Evolutionary conservation across 2,888 invertebrate species (phyloP).

Genomic region (Trichopria drosophilae): DNA sequence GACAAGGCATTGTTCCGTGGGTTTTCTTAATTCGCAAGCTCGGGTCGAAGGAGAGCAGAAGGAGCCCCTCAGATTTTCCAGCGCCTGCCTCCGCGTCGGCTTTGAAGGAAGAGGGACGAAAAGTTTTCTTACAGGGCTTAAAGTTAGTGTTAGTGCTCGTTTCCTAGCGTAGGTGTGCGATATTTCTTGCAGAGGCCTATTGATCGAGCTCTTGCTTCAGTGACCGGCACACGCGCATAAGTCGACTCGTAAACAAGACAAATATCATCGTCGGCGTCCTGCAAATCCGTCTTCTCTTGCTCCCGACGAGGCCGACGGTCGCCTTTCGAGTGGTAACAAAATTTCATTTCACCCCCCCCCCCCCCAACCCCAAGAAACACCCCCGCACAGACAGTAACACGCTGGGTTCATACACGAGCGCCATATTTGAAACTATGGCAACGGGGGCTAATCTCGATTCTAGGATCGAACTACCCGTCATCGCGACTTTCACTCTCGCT

Average conservation of each 20-base stretch:
- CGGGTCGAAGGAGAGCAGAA: too few species aligned
- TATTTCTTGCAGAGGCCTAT: conserved; percentile 38
- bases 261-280: conserved; percentile 56
- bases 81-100: too few species aligned
- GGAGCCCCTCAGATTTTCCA: too few species aligned
- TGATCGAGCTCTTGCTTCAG: conserved; percentile 27
- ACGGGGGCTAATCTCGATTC: conserved; percentile 29
- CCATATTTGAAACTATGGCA: conserved; percentile 39
- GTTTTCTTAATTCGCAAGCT: too few species aligned
- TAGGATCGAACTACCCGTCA: conserved; percentile 20
- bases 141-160: too few species aligned
- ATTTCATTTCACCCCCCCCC: conserved; percentile 18
- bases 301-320: conserved; percentile 9
- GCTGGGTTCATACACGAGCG: conserved; percentile 15
- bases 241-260: conserved; percentile 59
- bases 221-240: too few species aligned
- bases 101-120: too few species aligned
- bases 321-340: not conserved
- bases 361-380: not conserved
- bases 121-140: too few species aligned
- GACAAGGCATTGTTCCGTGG: too few species aligned
- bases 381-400: not conserved
- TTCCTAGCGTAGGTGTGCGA: too few species aligned
- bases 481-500: conserved; percentile 27
- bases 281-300: conserved; percentile 48